phyloP scores from a whole-genome alignment of 2,113 vertebrate species.

The Pteropus alecto region DNA sequence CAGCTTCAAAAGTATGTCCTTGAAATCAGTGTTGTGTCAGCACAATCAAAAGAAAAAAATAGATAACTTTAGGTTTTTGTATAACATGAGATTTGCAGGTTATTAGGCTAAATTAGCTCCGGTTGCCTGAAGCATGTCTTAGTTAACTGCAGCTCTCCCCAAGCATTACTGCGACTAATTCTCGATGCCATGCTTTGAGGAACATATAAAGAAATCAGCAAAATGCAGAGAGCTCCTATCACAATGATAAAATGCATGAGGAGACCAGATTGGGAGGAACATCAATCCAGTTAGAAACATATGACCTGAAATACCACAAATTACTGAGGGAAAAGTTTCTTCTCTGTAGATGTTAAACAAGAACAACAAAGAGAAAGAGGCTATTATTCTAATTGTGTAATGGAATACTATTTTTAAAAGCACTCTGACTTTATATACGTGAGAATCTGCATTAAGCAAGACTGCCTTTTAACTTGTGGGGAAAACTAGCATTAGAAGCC shows the following conservation, averaged over 20 bases:
- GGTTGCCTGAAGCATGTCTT: slow-evolving; percentile 31
- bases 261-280: background rate
- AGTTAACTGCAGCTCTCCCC: background rate
- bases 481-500: background rate
- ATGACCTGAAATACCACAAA: background rate
- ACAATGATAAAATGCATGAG: slow-evolving; percentile 24
- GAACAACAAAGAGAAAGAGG: background rate
- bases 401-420: background rate
- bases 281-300: slow-evolving; percentile 21
- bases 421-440: background rate
- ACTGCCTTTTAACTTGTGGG: background rate
- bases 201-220: slow-evolving; percentile 55
- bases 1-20: background rate
- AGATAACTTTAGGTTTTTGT: background rate
- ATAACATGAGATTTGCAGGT: slow-evolving; percentile 50
- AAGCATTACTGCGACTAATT: slow-evolving; percentile 51
- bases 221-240: slow-evolving; percentile 27
- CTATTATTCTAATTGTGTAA: slow-evolving; percentile 7
- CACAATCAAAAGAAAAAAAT: slow-evolving; percentile 41
- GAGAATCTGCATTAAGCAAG: background rate
- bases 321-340: background rate
- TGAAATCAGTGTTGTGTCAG: slow-evolving; percentile 21
- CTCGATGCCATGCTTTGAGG: slow-evolving; percentile 40
- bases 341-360: slow-evolving; percentile 14
- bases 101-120: slow-evolving; percentile 57